Conservation (phyloP, 2,113 vertebrate genomes). For the Myrmophylax atrothorax region DNA sequence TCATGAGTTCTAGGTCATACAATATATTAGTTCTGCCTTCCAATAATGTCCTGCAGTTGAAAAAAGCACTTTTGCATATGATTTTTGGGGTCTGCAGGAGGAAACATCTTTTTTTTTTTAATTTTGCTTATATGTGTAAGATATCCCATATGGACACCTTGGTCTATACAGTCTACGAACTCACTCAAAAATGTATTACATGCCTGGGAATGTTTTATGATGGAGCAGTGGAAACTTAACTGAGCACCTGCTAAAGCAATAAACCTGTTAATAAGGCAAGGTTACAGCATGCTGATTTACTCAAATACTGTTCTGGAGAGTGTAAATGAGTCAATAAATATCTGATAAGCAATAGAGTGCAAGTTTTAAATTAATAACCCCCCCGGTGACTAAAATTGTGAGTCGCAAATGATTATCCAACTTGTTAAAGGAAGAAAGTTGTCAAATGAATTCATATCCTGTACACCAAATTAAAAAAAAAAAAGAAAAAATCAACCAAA, state of each 20-base stretch:
- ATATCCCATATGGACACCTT: background rate
- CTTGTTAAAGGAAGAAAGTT: conserved; percentile 66
- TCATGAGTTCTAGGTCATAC: background rate
- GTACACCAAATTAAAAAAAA: conserved; percentile 17
- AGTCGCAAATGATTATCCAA: conserved; percentile 65
- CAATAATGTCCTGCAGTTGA: background rate
- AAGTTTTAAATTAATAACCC: conserved; percentile 62
- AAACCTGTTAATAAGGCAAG: conserved; percentile 41
- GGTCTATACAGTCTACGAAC: background rate
- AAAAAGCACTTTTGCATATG: background rate
- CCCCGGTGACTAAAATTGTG: conserved; percentile 40
- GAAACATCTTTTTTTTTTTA: background rate
- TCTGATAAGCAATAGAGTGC: conserved; percentile 47
- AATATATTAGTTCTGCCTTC: background rate
- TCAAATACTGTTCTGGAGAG: conserved; percentile 35
- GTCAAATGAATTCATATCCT: conserved; percentile 57
- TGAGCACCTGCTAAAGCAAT: conserved; percentile 43
- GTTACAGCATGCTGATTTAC: conserved; percentile 48
- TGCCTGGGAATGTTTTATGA: conserved; percentile 19
- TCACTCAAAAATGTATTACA: conserved; percentile 37
- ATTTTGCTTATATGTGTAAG: background rate
- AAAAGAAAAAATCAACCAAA: background rate
- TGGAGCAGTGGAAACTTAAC: conserved; percentile 40
- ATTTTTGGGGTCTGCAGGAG: background rate
- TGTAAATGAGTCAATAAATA: conserved; percentile 51